phyloP scores from a whole-genome alignment of 92 coral and sea anemone genomes.

The Porites rus region DNA sequence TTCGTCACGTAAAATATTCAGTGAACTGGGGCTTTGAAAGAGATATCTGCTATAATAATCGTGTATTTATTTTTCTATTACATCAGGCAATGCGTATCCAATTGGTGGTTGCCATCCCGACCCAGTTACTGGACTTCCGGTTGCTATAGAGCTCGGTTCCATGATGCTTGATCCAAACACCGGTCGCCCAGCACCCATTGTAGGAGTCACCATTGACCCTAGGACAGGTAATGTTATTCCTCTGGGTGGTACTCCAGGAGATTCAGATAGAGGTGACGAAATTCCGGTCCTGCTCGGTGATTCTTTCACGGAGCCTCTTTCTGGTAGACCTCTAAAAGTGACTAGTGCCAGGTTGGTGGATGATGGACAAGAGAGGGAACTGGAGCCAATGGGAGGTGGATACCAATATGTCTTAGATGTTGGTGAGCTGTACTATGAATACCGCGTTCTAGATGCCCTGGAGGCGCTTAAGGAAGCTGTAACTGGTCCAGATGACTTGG shows the following conservation, averaged over 20 bases:
- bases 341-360: slow-evolving; percentile 93
- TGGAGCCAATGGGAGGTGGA: slow-evolving; percentile 98
- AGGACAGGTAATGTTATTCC: slow-evolving; percentile 92
- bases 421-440: slow-evolving; percentile 91
- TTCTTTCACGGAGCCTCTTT: slow-evolving; percentile 88
- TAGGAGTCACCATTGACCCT: slow-evolving; percentile 90
- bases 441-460: slow-evolving; percentile 91
- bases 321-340: slow-evolving; percentile 88
- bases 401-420: slow-evolving; percentile 94
- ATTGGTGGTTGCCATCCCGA: slow-evolving; percentile 96
- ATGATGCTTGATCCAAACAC: slow-evolving; percentile 97
- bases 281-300: slow-evolving; percentile 90
- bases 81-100: slow-evolving; percentile 91
- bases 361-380: slow-evolving; percentile 92
- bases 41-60: not conserved
- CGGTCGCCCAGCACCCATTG: slow-evolving; percentile 92
- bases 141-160: slow-evolving; percentile 98
- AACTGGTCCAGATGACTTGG: slow-evolving; percentile 83
- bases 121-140: slow-evolving; percentile 97
- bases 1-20: too few relatives aligned
- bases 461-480: slow-evolving; percentile 86
- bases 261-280: slow-evolving; percentile 93
- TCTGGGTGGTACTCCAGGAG: slow-evolving; percentile 91
- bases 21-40: not conserved
- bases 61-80: not conserved